phyloP scores from a whole-genome alignment of 92 coral and sea anemone species.

The Actinernus sp. region DNA sequence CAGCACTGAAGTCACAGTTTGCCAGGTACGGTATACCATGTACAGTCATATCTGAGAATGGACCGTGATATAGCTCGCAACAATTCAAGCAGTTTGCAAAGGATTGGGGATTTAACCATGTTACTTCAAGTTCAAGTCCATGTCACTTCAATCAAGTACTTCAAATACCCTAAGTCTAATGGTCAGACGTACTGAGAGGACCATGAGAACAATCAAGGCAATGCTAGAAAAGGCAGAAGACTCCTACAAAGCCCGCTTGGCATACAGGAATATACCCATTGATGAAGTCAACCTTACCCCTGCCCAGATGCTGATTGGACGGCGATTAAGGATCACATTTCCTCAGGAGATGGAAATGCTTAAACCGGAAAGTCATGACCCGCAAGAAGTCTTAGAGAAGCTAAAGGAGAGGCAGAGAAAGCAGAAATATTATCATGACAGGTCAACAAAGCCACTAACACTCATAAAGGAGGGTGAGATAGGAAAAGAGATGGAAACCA shows the following conservation, averaged over 20 bases:
- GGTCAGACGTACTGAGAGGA: conserved; percentile 20
- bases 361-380: conserved; percentile 24
- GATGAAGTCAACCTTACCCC: conserved; percentile 29
- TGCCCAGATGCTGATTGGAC: conserved; percentile 26
- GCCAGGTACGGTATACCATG: conserved; percentile 37
- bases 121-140: conserved; percentile 37
- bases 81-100: conserved; percentile 39
- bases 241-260: conserved; percentile 12
- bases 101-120: conserved; percentile 21
- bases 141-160: too few relatives aligned
- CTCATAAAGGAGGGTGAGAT: too few relatives aligned
- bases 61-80: conserved; percentile 24
- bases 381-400: too few relatives aligned
- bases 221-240: conserved; percentile 34
- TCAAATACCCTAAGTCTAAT: conserved; percentile 25
- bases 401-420: conserved; percentile 36
- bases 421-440: conserved; percentile 54
- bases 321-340: conserved; percentile 40
- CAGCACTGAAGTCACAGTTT: conserved; percentile 33
- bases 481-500: too few relatives aligned
- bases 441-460: too few relatives aligned
- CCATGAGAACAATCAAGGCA: conserved; percentile 22
- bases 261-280: conserved; percentile 10
- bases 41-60: conserved; percentile 33
- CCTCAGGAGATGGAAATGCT: conserved; percentile 20